Base-by-base conservation (phyloP, 2,113 vertebrate genomes). In the Ceyx melanurus region DNA sequence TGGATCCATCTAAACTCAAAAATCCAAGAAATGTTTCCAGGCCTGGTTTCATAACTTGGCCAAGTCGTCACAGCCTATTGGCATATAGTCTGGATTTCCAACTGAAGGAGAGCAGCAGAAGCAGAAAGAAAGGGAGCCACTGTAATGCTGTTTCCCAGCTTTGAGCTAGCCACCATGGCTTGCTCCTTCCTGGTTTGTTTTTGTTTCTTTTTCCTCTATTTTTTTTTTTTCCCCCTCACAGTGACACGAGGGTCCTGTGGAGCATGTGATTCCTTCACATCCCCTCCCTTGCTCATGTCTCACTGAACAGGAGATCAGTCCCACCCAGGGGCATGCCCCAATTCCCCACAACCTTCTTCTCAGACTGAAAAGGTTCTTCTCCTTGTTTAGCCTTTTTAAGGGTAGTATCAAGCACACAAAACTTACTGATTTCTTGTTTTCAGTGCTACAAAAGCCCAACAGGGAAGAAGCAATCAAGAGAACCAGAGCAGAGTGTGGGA, bases 241-340 rank as follows among this genome's bases (percentile, higher is more conserved):
- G 42, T 54, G 17, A 23, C 23, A 50, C 5, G 12, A 25, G 19
- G 20, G 20, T 66, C 65, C 37, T 58, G 1, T 64, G 54, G 13
- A 73, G 26, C 20, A 23, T 15, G 23, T 23, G 60, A 31, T 74
- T n/a, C 18, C 37, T 84, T 62, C 0, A 0, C 25, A 54, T 74
- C 14, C 33, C 21, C 15, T 54, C 8, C 42, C 33, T 70, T 62
- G 48, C 46, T 82, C 5, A 0, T 33, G 28, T 80, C 42, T 83
- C 18, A 7, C 42, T 57, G 48, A 73, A 70, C 0, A 3, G 13
- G 29, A 71, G 48, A 72, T 11, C 18, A 3, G 2, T 56, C 67
- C 17, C 23, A 66, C 20, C 12, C 20, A 53, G 62, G 76, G 42
- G 18, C 17, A 65, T 83, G 50, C 51, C 33, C 5, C 13, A 88